Conservation (phyloP, 2,113 vertebrate genomes). For the Catharus minimus region DNA sequence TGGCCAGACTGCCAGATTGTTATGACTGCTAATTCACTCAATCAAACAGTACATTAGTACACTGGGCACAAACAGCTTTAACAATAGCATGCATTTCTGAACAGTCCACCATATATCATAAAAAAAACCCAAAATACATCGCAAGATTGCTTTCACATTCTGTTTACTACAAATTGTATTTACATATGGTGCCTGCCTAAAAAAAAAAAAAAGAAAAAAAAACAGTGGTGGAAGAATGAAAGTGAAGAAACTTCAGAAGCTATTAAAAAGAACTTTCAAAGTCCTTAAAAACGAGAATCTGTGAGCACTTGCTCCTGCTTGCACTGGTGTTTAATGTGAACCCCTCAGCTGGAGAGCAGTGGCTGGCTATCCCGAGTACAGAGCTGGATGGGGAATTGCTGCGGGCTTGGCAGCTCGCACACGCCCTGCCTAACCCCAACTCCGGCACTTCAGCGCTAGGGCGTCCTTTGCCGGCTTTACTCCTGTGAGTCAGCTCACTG, state of each 20-base stretch:
- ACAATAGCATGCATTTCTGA: conserved; percentile 67
- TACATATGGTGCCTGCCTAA: background rate
- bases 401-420: conserved; percentile 39
- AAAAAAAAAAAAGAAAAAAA: background rate
- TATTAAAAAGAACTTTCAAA: conserved; percentile 56
- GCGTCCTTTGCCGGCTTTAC: background rate
- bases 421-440: background rate
- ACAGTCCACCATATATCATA: conserved; percentile 60
- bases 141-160: conserved; percentile 39
- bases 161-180: background rate
- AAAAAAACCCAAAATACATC: conserved; percentile 16
- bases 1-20: conserved; percentile 80
- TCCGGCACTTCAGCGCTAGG: background rate
- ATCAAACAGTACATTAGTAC: conserved; percentile 80
- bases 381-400: conserved; percentile 36
- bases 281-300: conserved; percentile 41
- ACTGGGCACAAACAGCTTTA: conserved; percentile 72
- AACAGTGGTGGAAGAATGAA: background rate
- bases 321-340: conserved; percentile 6
- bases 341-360: conserved; percentile 45
- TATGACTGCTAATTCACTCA: conserved; percentile 83
- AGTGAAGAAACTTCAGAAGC: conserved; percentile 30
- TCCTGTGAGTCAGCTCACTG: background rate
- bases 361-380: conserved; percentile 47
- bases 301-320: conserved; percentile 2